Evolutionary conservation across 2,888 invertebrate species (phyloP), one percentile per base, ranked within the genome.

Genomic region (Cyaniris semiargus): DNA sequence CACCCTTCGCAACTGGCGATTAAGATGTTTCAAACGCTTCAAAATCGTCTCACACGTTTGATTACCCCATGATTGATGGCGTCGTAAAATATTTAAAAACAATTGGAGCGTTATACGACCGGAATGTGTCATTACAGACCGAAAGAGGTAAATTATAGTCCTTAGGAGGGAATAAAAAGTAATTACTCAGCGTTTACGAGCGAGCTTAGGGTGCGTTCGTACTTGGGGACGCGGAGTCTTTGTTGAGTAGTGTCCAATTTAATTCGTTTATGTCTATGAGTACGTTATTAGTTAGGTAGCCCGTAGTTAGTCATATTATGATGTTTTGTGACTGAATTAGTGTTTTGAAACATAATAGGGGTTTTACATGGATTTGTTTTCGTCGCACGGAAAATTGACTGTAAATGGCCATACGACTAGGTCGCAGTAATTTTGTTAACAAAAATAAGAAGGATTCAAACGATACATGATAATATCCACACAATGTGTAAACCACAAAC

Each of bases 181-280:
- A 92, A 92, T 93, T 91, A 90, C 90, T 88, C 84, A 83, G 87
- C 86, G 90, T 92, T 92, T 91, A 92, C 89, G 91, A 91, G 86
- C 88, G 84, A 87, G 88, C 74, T 74, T 53, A 27, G 34, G 31
- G 34, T 21, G 38, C n/a, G 71, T 71, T n/a, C 38, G 38, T n/a
- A 38, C 34, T 38, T 8, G 38, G 71, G 18, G 70, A 70, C 70
- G 21, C 27, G 31, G 18, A 34, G 10, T 7, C 70, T 31, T 31
- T 70, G 13, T 23, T 60, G 60, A 13, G 21, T 58, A 8, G n/a
- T 56, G 18, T 56, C 38, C 8, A 38, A 34, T 6, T 34, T 6
- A 34, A 34, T 34, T 34, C 34, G 34, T 34, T 34, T 31, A 31
- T 34, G 34, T 34, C 38, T 38, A 8, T 38, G 38, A 38, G 38